phyloP scores from a whole-genome alignment of 2,113 vertebrate species.

The Tonatia bakeri region DNA sequence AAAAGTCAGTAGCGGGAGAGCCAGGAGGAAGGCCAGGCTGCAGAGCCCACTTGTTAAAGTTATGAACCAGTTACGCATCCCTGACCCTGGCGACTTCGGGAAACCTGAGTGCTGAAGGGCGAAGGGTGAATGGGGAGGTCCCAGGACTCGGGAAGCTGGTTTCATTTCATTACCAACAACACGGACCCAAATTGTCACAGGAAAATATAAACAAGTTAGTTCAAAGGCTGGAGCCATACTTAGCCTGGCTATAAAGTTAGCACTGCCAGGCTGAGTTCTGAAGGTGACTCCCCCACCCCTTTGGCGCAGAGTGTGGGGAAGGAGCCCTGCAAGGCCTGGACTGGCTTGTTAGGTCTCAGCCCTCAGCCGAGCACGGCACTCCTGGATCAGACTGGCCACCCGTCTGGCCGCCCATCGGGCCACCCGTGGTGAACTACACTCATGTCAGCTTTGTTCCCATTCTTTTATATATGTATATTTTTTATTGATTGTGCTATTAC shows the following conservation, averaged over 20 bases:
- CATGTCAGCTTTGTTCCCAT: not conserved
- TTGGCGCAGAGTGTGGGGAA: constrained; percentile 30
- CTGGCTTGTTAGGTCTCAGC: constrained; percentile 9
- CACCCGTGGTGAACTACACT: not conserved
- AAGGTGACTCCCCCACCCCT: not conserved
- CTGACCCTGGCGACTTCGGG: not conserved
- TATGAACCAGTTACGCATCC: not conserved
- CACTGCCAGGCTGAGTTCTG: constrained; percentile 65
- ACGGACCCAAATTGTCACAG: not conserved
- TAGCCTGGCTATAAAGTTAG: constrained; percentile 53
- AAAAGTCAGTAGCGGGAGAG: not conserved
- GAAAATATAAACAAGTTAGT: constrained; percentile 42
- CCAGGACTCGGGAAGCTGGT: constrained; percentile 62
- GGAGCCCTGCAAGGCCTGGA: constrained; percentile 38
- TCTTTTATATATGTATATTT: no score
- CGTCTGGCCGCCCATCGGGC: not conserved
- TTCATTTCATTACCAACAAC: constrained; percentile 61
- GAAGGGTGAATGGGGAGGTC: constrained; percentile 33
- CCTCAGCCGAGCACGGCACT: not conserved
- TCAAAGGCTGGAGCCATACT: constrained; percentile 47
- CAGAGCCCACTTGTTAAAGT: not conserved
- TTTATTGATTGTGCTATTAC: no score
- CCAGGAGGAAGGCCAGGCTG: not conserved
- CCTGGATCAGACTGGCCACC: not conserved
- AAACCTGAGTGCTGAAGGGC: not conserved